Conservation (phyloP, 2,888 invertebrate species). For the Cistogaster globosa region DNA sequence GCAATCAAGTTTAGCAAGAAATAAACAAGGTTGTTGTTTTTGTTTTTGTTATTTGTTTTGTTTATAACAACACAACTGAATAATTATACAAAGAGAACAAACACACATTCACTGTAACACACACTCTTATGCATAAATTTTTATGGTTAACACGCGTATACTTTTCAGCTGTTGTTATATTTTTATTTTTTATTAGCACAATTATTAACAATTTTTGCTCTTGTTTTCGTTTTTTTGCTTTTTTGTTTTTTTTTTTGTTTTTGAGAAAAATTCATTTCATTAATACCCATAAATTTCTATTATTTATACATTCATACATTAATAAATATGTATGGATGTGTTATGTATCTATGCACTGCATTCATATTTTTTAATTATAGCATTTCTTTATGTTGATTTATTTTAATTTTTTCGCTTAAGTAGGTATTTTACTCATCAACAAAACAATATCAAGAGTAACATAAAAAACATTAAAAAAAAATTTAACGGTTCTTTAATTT, state of each 20-base stretch:
- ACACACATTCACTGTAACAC: not conserved
- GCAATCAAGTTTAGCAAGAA: conserved; percentile 49
- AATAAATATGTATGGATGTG: not conserved
- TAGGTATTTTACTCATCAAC: not conserved
- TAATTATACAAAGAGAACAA: conserved; percentile 5
- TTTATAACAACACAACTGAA: conserved; percentile 11
- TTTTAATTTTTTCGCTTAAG: not conserved
- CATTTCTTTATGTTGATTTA: not conserved
- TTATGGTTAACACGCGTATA: conserved; percentile 67
- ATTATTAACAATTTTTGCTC: not conserved
- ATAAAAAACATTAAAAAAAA: too few relatives aligned
- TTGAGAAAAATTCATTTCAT: not conserved
- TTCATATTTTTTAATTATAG: not conserved
- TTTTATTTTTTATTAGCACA: conserved; percentile 25
- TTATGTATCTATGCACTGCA: not conserved
- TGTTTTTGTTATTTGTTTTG: conserved; percentile 17
- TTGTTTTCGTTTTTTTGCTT: conserved; percentile 15
- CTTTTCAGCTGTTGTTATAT: conserved; percentile 3
- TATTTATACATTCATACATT: not conserved
- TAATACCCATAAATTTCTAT: too few relatives aligned
- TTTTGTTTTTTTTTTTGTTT: conserved; percentile 4
- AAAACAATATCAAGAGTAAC: too few relatives aligned
- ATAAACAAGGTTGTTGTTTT: conserved; percentile 40
- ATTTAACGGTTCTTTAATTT: too few relatives aligned
- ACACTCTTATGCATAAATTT: conserved; percentile 24